Evolutionary conservation across 2,888 invertebrate genomes (phyloP), one percentile per base, ranked within the genome.

Genomic region (Notocelia uddmanniana): DNA sequence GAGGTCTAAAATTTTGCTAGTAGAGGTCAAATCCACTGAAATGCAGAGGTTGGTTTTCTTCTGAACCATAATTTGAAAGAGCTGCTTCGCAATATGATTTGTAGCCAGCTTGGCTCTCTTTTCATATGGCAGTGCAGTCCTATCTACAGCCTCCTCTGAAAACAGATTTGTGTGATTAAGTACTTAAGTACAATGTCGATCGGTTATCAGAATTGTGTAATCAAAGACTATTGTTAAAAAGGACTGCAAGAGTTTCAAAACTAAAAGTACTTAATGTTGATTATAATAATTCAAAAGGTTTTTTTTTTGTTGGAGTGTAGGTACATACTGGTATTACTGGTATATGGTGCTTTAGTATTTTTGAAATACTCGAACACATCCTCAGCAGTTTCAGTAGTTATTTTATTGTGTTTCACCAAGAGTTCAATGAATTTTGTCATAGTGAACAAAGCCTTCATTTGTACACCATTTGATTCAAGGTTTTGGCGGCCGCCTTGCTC

Each of bases 41-140:
- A 99, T 88, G 81, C 98, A 99, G 3, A 99, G 93, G 84, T 98
- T 99, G 0, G 97, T 96, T 87, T 97, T 95, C 85, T 99, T 99
- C 1, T 93, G 90, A 73, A 96, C 95, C 96, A 99, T 99, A 63
- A 97, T 92, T 76, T 94, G 86, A 68, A 99, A 96, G 0, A 99
- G 90, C 68, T 95, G 94, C 74, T 94, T 94, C 0, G 96, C 95
- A 55, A 96, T 83, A 1, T 91, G 81, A 83, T 96, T 97, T 83
- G 94, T 95, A 0, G 96, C 90, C 62, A 94, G 78, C 75, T 94
- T 90, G 26, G 95, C 94, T 75, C 98, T 93, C 72, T 94, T 92
- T 70, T 94, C 91, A 84, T 95, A 97, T 13, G 95, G 79, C 74
- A 96, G 82, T 73, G 90, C 90, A 15, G 95, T 87, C 78, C 97